Conservation (phyloP, 2,888 invertebrate species). For the Lagria hirta region DNA sequence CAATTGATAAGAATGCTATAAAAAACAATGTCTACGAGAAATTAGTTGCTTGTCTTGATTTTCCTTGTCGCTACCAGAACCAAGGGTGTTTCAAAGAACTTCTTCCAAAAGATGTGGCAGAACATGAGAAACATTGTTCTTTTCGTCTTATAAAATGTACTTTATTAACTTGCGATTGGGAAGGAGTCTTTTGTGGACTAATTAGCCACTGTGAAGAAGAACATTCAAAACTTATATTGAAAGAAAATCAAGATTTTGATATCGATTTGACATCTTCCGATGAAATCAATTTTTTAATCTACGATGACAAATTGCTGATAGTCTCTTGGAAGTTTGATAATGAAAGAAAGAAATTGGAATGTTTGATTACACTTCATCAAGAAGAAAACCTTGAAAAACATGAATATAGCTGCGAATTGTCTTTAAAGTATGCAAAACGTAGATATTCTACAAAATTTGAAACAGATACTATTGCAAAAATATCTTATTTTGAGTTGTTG, state of each 20-base stretch:
- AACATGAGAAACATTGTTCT: neutral
- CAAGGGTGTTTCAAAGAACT: neutral
- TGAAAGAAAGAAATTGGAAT: neutral
- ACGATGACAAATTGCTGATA: constrained; percentile 1
- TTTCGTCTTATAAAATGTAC: neutral
- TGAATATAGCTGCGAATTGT: neutral
- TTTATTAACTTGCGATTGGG: neutral
- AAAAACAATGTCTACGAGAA: neutral
- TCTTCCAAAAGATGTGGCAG: neutral
- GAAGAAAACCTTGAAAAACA: neutral
- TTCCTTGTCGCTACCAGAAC: neutral
- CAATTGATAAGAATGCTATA: neutral
- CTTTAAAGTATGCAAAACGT: neutral
- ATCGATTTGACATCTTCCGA: constrained; percentile 1
- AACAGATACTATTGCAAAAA: too few relatives aligned
- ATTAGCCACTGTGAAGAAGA: neutral
- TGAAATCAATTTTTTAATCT: neutral
- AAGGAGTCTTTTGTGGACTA: neutral
- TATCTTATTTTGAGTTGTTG: too few relatives aligned
- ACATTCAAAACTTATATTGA: neutral
- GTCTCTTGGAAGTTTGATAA: neutral
- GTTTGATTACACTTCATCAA: too few relatives aligned
- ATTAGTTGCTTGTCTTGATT: too few relatives aligned
- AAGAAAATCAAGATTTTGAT: neutral
- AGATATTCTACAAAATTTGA: too few relatives aligned